Percentiles rank a stretch among this genome's conserved stretches.
Conservation (phyloP, 2,797 vertebrate species). For the Myripristis murdjan region DNA sequence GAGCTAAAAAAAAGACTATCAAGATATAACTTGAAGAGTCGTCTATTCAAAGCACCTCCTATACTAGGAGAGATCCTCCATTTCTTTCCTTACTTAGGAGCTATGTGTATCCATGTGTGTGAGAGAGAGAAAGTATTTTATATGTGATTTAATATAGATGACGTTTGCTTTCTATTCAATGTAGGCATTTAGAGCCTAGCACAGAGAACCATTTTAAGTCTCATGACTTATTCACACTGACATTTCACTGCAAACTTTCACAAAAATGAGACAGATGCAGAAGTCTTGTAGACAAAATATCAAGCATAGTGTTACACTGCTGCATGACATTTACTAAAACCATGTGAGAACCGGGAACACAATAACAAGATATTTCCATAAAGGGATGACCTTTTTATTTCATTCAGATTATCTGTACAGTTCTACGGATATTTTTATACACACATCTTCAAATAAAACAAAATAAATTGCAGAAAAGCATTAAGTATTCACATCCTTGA, state of each 20-base stretch:
- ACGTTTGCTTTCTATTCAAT: background rate
- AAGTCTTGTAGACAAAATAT: background rate
- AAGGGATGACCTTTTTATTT: constrained; percentile 83
- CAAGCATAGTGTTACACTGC: background rate
- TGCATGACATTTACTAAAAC: constrained; percentile 4
- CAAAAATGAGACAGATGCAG: constrained; percentile 10
- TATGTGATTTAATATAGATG: background rate
- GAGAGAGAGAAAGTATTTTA: background rate
- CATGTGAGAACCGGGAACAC: background rate
- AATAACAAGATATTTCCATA: constrained; percentile 44
- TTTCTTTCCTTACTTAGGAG: background rate
- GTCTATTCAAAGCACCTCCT: no score
- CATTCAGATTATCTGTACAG: constrained; percentile 82
- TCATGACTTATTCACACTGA: background rate
- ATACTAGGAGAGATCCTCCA: no score
- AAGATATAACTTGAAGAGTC: no score
- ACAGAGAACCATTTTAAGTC: background rate
- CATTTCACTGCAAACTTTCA: background rate
- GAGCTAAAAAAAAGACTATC: no score
- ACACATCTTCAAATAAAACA: constrained; percentile 76
- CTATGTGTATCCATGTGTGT: no score
- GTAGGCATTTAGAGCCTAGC: background rate
- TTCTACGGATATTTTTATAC: constrained; percentile 80
- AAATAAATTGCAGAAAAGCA: constrained; percentile 75
- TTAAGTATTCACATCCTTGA: constrained; percentile 76